These are phyloP conservation scores for Kuschelorhynchus macadamiae DNA, from an alignment of 2,888 invertebrate genomes.

Conservation along the genomic window DNA sequence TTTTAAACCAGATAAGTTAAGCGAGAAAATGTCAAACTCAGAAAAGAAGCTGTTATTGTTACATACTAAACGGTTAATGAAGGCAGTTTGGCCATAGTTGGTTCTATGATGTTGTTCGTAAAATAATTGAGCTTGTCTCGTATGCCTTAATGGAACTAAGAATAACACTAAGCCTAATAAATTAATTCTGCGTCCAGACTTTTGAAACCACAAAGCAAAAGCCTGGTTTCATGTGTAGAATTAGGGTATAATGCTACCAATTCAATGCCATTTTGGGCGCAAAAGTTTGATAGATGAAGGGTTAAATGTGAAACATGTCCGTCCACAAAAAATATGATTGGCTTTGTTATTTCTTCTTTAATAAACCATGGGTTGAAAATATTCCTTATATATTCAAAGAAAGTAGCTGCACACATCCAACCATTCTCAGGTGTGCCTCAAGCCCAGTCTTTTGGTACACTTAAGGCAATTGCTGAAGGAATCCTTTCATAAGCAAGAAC, in stretches of 20 bases:
- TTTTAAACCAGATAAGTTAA: too few species aligned
- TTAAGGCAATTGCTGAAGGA: neutral
- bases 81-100: too few species aligned
- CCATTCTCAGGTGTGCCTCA: constrained; percentile 20
- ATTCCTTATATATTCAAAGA: constrained; percentile 20
- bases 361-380: constrained; percentile 13
- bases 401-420: constrained; percentile 15
- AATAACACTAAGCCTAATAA: too few species aligned
- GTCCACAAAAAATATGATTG: constrained; percentile 23
- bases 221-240: constrained; percentile 20
- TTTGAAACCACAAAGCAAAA: too few species aligned
- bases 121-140: too few species aligned
- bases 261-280: neutral
- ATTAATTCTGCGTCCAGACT: too few species aligned
- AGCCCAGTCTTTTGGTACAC: constrained; percentile 1
- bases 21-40: too few species aligned
- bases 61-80: too few species aligned
- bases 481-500: neutral
- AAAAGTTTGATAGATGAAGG: neutral
- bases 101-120: too few species aligned
- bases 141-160: too few species aligned
- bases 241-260: constrained; percentile 20
- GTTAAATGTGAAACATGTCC: constrained; percentile 9
- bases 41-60: too few species aligned
- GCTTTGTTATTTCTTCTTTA: constrained; percentile 4